Percentiles rank a stretch among this genome's conserved stretches.
These are phyloP conservation scores for Schizopygopsis malacanthus DNA, from an alignment of 2,797 vertebrate species.

Conservation along the genomic window DNA sequence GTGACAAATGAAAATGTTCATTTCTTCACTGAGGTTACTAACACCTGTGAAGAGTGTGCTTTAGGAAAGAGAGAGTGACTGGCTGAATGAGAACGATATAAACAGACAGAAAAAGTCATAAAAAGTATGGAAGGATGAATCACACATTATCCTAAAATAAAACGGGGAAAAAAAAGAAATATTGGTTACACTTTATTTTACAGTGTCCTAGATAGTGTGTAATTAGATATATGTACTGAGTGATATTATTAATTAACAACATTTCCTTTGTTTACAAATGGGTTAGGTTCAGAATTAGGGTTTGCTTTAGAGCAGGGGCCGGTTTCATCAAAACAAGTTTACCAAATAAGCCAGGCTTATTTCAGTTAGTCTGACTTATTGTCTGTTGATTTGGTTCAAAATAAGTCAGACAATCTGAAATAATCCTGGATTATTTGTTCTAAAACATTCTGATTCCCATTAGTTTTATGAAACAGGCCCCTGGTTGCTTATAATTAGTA, in stretches of 20 bases:
- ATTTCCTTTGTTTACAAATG: not conserved
- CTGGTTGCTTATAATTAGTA: not conserved
- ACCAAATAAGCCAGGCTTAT: no score
- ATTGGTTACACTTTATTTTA: not conserved
- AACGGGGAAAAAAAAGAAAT: not conserved
- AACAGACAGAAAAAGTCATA: slow-evolving; percentile 5
- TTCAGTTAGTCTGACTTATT: no score
- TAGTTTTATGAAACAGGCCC: no score
- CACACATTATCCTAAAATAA: not conserved
- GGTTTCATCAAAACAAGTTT: no score
- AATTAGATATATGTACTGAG: not conserved
- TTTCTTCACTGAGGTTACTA: not conserved
- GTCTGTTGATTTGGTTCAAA: no score
- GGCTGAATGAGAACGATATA: not conserved
- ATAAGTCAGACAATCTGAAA: no score
- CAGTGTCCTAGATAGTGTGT: not conserved
- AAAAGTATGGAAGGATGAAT: not conserved
- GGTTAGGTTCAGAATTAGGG: not conserved
- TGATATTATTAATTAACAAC: not conserved
- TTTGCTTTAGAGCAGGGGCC: no score
- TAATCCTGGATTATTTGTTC: no score
- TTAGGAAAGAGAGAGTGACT: not conserved
- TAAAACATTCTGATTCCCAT: no score
- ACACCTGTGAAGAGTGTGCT: not conserved
- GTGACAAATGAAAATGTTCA: not conserved